phyloP scores from a whole-genome alignment of 2,113 vertebrate species.

The Myotis davidii region DNA sequence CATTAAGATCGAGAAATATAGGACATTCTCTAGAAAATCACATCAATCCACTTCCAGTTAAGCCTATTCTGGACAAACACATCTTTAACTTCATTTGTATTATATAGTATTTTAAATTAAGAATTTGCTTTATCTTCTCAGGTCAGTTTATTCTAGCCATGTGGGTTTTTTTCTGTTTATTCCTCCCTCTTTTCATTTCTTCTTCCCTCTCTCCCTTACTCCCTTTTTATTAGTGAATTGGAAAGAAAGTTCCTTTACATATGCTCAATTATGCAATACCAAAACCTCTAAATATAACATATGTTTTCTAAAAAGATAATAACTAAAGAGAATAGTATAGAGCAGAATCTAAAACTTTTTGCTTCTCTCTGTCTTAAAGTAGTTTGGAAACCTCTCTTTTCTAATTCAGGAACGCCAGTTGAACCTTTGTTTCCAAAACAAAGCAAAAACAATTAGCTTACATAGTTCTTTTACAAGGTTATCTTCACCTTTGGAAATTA shows the following conservation, averaged over 20 bases:
- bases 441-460: background rate
- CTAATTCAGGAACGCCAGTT: background rate
- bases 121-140: background rate
- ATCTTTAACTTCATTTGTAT: background rate
- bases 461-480: background rate
- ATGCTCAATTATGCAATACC: background rate
- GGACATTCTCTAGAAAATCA: background rate
- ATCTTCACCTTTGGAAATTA: slow-evolving; percentile 34
- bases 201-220: background rate
- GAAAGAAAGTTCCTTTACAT: background rate
- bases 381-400: background rate
- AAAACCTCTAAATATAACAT: background rate
- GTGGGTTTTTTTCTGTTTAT: background rate
- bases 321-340: background rate
- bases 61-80: background rate
- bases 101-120: background rate
- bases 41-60: background rate
- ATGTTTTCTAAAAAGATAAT: background rate
- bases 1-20: background rate
- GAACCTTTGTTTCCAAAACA: slow-evolving; percentile 21
- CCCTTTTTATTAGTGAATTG: background rate
- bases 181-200: background rate
- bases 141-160: background rate
- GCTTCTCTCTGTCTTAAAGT: background rate
- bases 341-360: background rate